Conservation (phyloP, 92 coral and sea anemone species). For the Heliopora coerulea region DNA sequence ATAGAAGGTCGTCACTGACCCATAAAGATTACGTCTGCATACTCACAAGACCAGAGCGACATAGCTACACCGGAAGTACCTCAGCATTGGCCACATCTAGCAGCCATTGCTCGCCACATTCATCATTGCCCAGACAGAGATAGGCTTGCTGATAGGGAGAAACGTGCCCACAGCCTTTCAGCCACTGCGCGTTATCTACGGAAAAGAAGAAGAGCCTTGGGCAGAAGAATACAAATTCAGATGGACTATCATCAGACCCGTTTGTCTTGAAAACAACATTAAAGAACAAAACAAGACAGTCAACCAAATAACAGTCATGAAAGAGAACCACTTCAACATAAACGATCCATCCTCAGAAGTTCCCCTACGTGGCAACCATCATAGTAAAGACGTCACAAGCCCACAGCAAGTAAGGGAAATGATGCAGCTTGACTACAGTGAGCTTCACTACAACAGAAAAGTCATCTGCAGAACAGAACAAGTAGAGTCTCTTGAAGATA, state of each 20-base stretch:
- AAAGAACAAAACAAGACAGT: conserved; percentile 11
- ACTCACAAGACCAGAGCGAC: conserved; percentile 44
- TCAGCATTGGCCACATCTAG: conserved; percentile 45
- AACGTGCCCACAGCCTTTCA: conserved; percentile 45
- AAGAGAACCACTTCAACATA: background rate
- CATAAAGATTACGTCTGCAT: conserved; percentile 11
- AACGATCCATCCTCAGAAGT: too few species aligned
- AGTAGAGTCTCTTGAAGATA: conserved; percentile 53
- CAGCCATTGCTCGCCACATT: conserved; percentile 49
- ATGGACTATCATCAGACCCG: conserved; percentile 69
- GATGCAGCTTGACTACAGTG: conserved; percentile 55
- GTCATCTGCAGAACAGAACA: conserved; percentile 35
- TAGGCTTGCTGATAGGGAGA: conserved; percentile 54
- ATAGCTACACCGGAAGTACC: conserved; percentile 54
- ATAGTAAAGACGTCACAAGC: conserved; percentile 9
- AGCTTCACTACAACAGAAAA: conserved; percentile 36
- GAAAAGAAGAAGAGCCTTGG: conserved; percentile 65
- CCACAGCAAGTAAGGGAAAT: conserved; percentile 54
- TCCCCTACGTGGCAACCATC: background rate
- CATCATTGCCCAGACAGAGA: conserved; percentile 44
- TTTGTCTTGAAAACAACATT: conserved; percentile 41
- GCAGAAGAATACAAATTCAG: conserved; percentile 69
- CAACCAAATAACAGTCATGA: conserved; percentile 33
- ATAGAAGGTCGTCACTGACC: conserved; percentile 36
- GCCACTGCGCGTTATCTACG: conserved; percentile 56